These are phyloP conservation scores for Caenorhabditis brenneri DNA, from an alignment of 1,140 invertebrate species.

Conservation along the genomic window DNA sequence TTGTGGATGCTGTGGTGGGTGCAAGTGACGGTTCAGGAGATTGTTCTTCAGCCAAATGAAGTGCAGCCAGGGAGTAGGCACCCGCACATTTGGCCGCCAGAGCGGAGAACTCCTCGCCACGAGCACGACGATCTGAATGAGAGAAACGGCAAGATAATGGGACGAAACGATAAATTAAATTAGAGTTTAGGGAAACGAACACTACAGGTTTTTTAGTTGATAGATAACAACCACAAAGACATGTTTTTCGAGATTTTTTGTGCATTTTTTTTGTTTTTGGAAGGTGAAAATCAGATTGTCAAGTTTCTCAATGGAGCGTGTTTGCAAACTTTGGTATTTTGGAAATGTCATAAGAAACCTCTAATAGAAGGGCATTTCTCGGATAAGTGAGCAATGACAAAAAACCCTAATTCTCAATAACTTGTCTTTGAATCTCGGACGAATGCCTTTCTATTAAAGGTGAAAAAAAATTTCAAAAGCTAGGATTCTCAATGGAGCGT, in stretches of 20 bases:
- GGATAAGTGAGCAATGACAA: too few relatives aligned
- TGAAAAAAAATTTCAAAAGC: too few relatives aligned
- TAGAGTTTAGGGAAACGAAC: not conserved
- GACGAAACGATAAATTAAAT: not conserved
- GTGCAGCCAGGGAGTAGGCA: constrained; percentile 60
- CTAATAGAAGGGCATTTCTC: too few relatives aligned
- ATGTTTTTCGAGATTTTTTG: not conserved
- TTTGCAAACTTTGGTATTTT: too few relatives aligned
- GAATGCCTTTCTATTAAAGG: too few relatives aligned
- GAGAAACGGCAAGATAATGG: constrained; percentile 17
- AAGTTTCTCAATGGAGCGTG: too few relatives aligned
- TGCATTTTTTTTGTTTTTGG: too few relatives aligned
- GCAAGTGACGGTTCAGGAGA: not conserved
- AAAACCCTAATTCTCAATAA: too few relatives aligned
- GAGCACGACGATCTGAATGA: constrained; percentile 31
- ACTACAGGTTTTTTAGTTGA: not conserved
- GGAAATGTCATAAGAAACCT: too few relatives aligned
- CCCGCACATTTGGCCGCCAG: constrained; percentile 57
- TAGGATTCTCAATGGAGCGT: too few relatives aligned
- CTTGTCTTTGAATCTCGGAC: too few relatives aligned
- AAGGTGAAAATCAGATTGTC: too few relatives aligned
- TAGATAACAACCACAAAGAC: not conserved
- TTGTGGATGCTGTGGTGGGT: not conserved
- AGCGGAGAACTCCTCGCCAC: constrained; percentile 53
- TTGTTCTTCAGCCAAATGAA: constrained; percentile 50